These are phyloP conservation scores for Acanthochromis polyacanthus DNA, from an alignment of 2,113 vertebrate species.

Conservation along the genomic window DNA sequence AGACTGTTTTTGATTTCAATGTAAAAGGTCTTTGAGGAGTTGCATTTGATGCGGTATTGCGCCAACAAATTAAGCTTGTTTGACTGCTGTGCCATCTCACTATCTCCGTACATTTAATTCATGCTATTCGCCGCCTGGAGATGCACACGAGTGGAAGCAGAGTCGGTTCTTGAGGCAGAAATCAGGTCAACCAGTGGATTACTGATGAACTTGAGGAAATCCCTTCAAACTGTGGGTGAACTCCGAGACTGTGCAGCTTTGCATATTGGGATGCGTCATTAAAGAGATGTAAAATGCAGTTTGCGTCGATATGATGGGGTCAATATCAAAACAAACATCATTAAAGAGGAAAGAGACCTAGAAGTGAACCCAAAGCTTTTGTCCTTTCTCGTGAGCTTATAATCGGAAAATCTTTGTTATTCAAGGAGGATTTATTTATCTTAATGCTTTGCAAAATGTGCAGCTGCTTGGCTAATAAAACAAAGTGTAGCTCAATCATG, in stretches of 20 bases:
- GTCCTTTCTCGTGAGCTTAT: conserved; percentile 3
- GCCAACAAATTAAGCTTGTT: background rate
- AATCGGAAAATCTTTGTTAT: conserved; percentile 32
- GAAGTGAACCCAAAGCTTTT: conserved; percentile 56
- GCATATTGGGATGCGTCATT: conserved; percentile 44
- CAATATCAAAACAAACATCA: conserved; percentile 61
- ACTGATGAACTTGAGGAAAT: conserved; percentile 67
- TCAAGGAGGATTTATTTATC: conserved; percentile 41
- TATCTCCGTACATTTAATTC: background rate
- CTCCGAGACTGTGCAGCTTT: conserved; percentile 42
- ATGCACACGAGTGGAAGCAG: background rate
- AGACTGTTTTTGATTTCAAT: too few species aligned
- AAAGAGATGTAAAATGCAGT: conserved; percentile 11
- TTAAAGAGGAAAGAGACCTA: conserved; percentile 49
- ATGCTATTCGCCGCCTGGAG: background rate
- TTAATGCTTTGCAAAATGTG: conserved; percentile 4
- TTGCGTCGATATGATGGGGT: conserved; percentile 23
- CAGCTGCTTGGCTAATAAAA: background rate
- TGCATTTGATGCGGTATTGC: background rate
- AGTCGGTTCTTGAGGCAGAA: conserved; percentile 49
- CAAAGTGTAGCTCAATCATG: background rate
- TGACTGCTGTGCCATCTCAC: background rate
- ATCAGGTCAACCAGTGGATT: conserved; percentile 69
- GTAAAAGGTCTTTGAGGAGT: too few species aligned
- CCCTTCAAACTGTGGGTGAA: conserved; percentile 70